Percentiles rank a stretch among this genome's conserved stretches.
These are phyloP conservation scores for Aurelia aurita DNA, from an alignment of 30 jellyfish, hydroid and myxozoan species.

Conservation along the genomic window DNA sequence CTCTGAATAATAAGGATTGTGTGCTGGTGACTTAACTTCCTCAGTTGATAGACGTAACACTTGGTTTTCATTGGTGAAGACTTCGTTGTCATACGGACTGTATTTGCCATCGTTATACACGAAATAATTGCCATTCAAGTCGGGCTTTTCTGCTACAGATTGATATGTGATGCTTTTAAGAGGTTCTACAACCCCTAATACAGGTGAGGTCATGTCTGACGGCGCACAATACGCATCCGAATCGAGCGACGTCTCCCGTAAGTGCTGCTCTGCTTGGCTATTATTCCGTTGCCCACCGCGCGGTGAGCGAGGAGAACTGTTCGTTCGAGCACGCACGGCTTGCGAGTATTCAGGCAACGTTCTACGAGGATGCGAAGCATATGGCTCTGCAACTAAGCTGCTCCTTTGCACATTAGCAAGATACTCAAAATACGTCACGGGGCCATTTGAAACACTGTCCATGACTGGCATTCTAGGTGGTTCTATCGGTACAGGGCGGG, in stretches of 20 bases:
- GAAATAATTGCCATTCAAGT: neutral
- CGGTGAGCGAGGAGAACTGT: neutral
- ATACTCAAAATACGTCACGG: conserved; percentile 48
- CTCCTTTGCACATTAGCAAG: conserved; percentile 32
- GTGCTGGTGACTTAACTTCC: neutral
- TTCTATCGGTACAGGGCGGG: neutral
- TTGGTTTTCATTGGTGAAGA: neutral
- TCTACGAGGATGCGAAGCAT: conserved; percentile 50
- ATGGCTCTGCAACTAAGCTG: conserved; percentile 48
- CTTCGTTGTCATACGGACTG: neutral
- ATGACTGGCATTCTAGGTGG: neutral
- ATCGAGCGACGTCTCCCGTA: neutral
- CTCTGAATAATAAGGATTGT: neutral
- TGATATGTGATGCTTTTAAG: neutral
- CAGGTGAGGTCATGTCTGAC: neutral
- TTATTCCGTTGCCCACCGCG: neutral
- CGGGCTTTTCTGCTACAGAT: no score
- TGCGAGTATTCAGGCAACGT: conserved; percentile 2
- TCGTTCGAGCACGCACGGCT: neutral
- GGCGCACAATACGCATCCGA: neutral
- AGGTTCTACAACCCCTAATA: neutral
- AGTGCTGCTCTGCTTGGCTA: neutral
- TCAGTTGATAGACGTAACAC: neutral
- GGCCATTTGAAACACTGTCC: conserved; percentile 46
- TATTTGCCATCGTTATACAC: neutral